These are phyloP conservation scores for Parazoanthus darwini DNA, from an alignment of 92 coral and sea anemone genomes.

Conservation along the genomic window DNA sequence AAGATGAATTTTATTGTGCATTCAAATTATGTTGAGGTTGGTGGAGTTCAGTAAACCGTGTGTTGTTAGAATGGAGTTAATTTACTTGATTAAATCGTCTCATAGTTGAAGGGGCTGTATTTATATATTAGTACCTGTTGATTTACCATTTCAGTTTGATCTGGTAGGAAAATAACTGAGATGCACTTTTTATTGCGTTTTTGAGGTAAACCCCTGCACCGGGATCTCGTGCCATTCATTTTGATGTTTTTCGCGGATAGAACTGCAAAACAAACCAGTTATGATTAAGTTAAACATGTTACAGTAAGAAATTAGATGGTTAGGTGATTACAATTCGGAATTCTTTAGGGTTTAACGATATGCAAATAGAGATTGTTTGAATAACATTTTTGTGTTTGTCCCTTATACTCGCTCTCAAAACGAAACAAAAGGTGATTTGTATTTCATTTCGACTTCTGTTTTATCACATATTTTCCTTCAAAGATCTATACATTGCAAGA, in stretches of 20 bases:
- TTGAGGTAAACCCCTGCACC: not conserved
- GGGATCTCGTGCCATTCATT: not conserved
- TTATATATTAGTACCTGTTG: conserved; percentile 12
- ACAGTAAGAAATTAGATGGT: conserved; percentile 2
- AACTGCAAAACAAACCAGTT: not conserved
- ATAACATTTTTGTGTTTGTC: conserved; percentile 11
- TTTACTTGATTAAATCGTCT: conserved; percentile 19
- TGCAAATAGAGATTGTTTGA: conserved; percentile 33
- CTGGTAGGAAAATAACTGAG: not conserved
- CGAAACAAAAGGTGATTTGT: not conserved
- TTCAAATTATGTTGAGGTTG: not conserved
- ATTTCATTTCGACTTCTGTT: not conserved
- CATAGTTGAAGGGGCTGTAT: not conserved
- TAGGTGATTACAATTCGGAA: conserved; percentile 14
- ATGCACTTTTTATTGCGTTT: not conserved
- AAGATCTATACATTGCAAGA: not conserved
- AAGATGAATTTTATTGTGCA: not conserved
- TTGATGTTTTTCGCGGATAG: not conserved
- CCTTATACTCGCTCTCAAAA: not conserved
- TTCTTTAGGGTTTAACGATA: conserved; percentile 26
- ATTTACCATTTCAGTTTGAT: not conserved
- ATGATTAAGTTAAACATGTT: conserved; percentile 4
- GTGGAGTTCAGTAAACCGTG: conserved; percentile 6
- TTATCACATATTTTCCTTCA: not conserved
- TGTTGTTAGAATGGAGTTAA: not conserved